Evolutionary conservation across 2,113 vertebrate genomes (phyloP).

Genomic region (Catagonus wagneri): DNA sequence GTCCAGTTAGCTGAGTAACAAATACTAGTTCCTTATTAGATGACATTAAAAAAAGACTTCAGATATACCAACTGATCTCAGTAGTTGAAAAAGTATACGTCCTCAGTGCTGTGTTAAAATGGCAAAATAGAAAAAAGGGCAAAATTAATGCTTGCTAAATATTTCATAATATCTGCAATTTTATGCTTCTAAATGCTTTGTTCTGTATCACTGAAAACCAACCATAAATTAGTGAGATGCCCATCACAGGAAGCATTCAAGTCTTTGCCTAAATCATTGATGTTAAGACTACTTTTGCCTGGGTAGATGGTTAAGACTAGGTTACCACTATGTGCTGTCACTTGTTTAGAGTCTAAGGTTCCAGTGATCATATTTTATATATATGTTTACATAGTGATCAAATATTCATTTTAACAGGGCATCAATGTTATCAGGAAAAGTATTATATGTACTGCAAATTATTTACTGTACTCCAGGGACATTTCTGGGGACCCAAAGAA

Average conservation of each 20-base stretch:
- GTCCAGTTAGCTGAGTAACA: not conserved
- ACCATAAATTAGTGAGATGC: not conserved
- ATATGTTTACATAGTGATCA: not conserved
- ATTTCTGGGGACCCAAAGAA: not conserved
- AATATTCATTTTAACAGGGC: constrained; percentile 1
- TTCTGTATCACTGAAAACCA: constrained; percentile 28
- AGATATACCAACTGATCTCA: not conserved
- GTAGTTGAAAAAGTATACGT: not conserved
- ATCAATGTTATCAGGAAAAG: not conserved
- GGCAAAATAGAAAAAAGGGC: not conserved
- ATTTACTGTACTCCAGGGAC: not conserved
- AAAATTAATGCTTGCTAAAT: not conserved
- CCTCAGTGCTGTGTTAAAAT: not conserved
- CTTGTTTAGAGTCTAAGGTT: not conserved
- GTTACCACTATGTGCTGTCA: not conserved
- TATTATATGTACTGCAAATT: not conserved
- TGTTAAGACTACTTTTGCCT: not conserved
- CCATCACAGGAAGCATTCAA: not conserved
- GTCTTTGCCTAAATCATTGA: not conserved
- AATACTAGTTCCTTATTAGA: not conserved
- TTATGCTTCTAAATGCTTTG: not conserved
- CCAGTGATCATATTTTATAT: not conserved
- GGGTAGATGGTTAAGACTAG: not conserved
- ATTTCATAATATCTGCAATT: not conserved
- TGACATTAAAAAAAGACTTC: not conserved